Conservation (phyloP, 1,140 invertebrate species). For the Ostrea edulis region DNA sequence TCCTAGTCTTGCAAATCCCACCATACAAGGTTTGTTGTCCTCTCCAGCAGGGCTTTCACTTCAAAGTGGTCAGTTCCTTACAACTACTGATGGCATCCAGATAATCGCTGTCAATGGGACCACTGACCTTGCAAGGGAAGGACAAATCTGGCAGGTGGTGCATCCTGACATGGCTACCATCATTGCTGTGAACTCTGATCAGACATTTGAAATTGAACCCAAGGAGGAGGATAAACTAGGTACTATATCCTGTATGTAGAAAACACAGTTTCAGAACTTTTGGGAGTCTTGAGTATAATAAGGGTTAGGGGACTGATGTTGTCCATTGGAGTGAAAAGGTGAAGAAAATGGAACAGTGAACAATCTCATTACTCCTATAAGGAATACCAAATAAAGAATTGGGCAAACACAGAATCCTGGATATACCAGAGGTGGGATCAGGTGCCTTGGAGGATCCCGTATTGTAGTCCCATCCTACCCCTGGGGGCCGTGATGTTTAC, state of each 20-base stretch:
- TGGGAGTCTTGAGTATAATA: no score
- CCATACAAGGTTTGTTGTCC: constrained; percentile 72
- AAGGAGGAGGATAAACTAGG: constrained; percentile 35
- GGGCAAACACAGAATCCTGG: no score
- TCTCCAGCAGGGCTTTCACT: constrained; percentile 61
- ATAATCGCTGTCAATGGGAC: constrained; percentile 72
- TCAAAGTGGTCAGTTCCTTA: constrained; percentile 56
- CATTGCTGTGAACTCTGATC: constrained; percentile 65
- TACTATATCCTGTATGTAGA: not conserved
- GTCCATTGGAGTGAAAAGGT: no score
- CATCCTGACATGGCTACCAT: constrained; percentile 69
- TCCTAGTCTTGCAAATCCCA: constrained; percentile 65
- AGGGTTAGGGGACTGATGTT: no score
- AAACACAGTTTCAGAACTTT: not conserved
- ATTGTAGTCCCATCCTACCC: no score
- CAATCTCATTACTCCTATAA: no score
- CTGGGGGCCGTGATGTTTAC: no score
- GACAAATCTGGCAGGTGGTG: constrained; percentile 67
- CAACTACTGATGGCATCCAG: constrained; percentile 69
- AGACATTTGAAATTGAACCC: constrained; percentile 54
- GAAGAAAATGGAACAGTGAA: no score
- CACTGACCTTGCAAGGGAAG: constrained; percentile 59
- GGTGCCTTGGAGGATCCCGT: no score
- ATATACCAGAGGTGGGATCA: no score
- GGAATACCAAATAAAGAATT: no score